Evolutionary conservation across 2,113 vertebrate genomes (phyloP).

Genomic region (Ptyas mucosa): DNA sequence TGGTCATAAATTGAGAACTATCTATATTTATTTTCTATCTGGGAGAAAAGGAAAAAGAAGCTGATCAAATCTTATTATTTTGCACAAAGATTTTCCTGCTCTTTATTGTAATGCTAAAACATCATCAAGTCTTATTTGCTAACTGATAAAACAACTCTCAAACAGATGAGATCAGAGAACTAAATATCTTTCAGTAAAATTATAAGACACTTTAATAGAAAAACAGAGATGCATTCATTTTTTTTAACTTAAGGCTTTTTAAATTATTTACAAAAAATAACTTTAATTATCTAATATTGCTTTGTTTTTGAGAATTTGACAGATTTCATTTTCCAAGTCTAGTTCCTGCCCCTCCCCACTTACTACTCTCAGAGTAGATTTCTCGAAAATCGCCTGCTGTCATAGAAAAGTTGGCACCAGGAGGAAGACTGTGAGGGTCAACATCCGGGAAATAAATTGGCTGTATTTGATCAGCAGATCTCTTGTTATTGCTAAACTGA

Average conservation of each 20-base stretch:
- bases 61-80: background rate
- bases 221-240: background rate
- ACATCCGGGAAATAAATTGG: conserved; percentile 91
- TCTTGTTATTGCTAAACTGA: conserved; percentile 98
- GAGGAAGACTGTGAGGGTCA: conserved; percentile 90
- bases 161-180: background rate
- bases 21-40: background rate
- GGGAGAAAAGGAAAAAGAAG: background rate
- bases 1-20: background rate
- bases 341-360: conserved; percentile 53
- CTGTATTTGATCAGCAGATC: conserved; percentile 89
- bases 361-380: conserved; percentile 89
- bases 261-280: background rate
- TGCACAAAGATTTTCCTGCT: background rate
- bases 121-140: background rate
- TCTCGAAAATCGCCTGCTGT: conserved; percentile 97
- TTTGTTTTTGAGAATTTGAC: background rate
- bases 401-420: conserved; percentile 93
- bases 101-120: background rate
- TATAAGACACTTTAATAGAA: background rate
- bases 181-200: background rate
- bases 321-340: background rate
- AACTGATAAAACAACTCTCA: background rate
- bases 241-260: background rate
- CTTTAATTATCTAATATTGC: background rate